Percentiles rank a stretch among this genome's conserved stretches.
Evolutionary conservation across 2,797 vertebrate genomes (phyloP).

Genomic region (Coregonus ussuriensis): DNA sequence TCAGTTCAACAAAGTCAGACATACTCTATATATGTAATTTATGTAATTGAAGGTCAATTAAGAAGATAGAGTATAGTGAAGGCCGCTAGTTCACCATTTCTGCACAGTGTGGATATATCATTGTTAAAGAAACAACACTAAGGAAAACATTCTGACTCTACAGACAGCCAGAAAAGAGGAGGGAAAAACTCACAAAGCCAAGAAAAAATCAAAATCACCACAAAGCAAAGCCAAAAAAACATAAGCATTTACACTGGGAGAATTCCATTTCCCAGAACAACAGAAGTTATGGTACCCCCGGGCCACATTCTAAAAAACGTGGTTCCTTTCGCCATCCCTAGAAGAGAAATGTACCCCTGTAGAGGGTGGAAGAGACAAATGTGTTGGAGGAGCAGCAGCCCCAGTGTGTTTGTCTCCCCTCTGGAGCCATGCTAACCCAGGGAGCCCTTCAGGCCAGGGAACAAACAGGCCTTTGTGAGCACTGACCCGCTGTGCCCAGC

Average conservation of each 20-base stretch:
- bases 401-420: slow-evolving; percentile 65
- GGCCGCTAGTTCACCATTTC: slow-evolving; percentile 42
- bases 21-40: slow-evolving; percentile 27
- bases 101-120: slow-evolving; percentile 41
- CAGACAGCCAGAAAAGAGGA: slow-evolving; percentile 51
- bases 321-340: slow-evolving; percentile 63
- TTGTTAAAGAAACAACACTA: slow-evolving; percentile 49
- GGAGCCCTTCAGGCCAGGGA: slow-evolving; percentile 81
- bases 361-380: slow-evolving; percentile 59
- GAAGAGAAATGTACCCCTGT: slow-evolving; percentile 67
- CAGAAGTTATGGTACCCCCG: slow-evolving; percentile 67
- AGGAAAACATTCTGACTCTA: slow-evolving; percentile 44
- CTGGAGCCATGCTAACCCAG: slow-evolving; percentile 79
- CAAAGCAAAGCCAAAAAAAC: slow-evolving; percentile 57
- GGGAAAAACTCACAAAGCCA: slow-evolving; percentile 38
- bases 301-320: slow-evolving; percentile 61
- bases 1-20: slow-evolving; percentile 19
- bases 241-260: slow-evolving; percentile 13
- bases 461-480: slow-evolving; percentile 85
- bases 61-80: slow-evolving; percentile 16
- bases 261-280: slow-evolving; percentile 57
- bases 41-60: slow-evolving; percentile 41
- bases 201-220: slow-evolving; percentile 39
- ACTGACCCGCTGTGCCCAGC: slow-evolving; percentile 70
- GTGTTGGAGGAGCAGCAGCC: slow-evolving; percentile 67